These are phyloP conservation scores for Euzetes globulus DNA, from an alignment of 2,888 invertebrate species.

Conservation along the genomic window DNA sequence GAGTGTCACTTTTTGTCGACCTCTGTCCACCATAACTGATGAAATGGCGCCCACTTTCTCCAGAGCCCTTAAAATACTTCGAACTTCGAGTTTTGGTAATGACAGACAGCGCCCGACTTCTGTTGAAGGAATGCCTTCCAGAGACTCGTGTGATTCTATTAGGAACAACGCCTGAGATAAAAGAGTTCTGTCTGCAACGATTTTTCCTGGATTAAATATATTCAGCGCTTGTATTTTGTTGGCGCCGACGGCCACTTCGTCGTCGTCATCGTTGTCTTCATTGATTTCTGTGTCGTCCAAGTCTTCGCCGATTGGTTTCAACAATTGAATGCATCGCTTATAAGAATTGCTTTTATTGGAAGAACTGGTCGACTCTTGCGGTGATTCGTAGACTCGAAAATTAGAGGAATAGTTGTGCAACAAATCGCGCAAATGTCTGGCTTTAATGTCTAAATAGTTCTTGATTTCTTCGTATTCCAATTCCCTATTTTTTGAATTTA, in stretches of 20 bases:
- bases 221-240: background rate
- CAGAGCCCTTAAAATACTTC: slow-evolving; percentile 49
- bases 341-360: too few species aligned
- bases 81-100: slow-evolving; percentile 44
- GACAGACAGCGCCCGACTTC: slow-evolving; percentile 43
- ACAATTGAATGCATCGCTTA: slow-evolving; percentile 32
- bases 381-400: slow-evolving; percentile 52
- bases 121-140: slow-evolving; percentile 53
- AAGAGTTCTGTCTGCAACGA: slow-evolving; percentile 46
- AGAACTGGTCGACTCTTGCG: slow-evolving; percentile 43
- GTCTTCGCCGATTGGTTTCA: slow-evolving; percentile 31
- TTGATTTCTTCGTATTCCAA: slow-evolving; percentile 54
- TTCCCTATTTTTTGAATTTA: slow-evolving; percentile 52
- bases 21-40: slow-evolving; percentile 53
- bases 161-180: slow-evolving; percentile 53
- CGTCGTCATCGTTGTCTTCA: slow-evolving; percentile 35
- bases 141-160: slow-evolving; percentile 50
- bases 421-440: slow-evolving; percentile 47
- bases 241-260: background rate
- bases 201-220: slow-evolving; percentile 23
- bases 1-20: slow-evolving; percentile 52
- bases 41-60: slow-evolving; percentile 50
- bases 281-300: background rate
- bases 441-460: slow-evolving; percentile 49
- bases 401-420: slow-evolving; percentile 46